phyloP scores from a whole-genome alignment of 1,140 invertebrate genomes.

The Oreohelix idahoensis region DNA sequence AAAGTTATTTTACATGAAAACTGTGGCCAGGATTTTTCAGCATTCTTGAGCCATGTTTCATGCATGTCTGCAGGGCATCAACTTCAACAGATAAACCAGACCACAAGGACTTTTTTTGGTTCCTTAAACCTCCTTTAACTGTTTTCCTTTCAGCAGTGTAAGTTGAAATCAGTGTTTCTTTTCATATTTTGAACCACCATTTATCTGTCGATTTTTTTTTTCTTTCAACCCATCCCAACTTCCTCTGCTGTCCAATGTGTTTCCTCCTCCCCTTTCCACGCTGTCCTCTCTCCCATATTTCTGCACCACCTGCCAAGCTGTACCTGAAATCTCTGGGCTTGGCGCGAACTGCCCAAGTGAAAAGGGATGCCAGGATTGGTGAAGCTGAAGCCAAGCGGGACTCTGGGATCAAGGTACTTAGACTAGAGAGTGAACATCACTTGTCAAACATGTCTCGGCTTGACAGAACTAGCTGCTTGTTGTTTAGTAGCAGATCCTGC shows the following conservation, averaged over 20 bases:
- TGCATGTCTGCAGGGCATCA: background rate
- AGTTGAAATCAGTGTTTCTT: no score
- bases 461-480: background rate
- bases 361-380: constrained; percentile 94
- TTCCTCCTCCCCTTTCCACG: background rate
- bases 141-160: no score
- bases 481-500: background rate
- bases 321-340: constrained; percentile 95
- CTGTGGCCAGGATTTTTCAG: background rate
- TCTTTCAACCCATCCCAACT: background rate
- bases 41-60: constrained; percentile 2
- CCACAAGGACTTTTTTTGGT: background rate
- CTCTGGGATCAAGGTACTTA: constrained; percentile 69
- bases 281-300: background rate
- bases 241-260: background rate
- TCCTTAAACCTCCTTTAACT: background rate
- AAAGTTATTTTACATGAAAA: background rate
- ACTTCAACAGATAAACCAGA: background rate
- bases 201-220: constrained; percentile 26
- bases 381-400: constrained; percentile 87
- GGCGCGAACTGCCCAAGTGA: constrained; percentile 96
- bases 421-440: background rate
- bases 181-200: background rate
- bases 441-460: background rate
- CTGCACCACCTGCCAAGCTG: constrained; percentile 78